Evolutionary conservation across 2,888 invertebrate genomes (phyloP).

Genomic region (Chymomyza amoena): DNA sequence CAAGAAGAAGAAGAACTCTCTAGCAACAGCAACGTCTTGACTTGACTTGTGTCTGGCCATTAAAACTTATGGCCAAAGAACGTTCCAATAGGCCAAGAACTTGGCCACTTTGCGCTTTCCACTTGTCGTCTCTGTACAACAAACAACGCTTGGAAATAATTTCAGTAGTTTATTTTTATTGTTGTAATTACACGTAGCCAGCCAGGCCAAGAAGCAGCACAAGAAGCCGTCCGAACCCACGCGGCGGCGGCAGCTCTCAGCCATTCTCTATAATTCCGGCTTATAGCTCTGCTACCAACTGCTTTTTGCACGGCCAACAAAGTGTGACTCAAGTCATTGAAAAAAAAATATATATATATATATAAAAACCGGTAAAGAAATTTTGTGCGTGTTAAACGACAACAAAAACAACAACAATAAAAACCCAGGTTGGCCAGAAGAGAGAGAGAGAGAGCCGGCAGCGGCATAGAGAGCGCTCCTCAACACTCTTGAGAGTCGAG

Average conservation of each 20-base stretch:
- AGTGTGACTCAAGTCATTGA: conserved; percentile 49
- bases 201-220: conserved; percentile 18
- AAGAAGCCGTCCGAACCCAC: not conserved
- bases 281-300: not conserved
- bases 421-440: too few species aligned
- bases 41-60: conserved; percentile 39
- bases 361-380: conserved; percentile 63
- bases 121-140: conserved; percentile 53
- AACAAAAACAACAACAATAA: conserved; percentile 26
- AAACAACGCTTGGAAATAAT: conserved; percentile 65
- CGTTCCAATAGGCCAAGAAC: conserved; percentile 67
- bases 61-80: conserved; percentile 62
- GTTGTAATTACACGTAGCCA: conserved; percentile 64
- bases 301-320: not conserved
- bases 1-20: too few species aligned
- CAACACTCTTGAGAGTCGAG: not conserved
- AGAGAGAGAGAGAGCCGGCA: conserved; percentile 22
- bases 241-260: not conserved
- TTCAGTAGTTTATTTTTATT: conserved; percentile 70
- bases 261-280: not conserved
- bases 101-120: not conserved
- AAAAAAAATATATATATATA: conserved; percentile 1
- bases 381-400: conserved; percentile 51
- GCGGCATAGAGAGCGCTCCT: not conserved
- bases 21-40: conserved; percentile 28